These are phyloP conservation scores for Mohoua ochrocephala DNA, from an alignment of 2,113 vertebrate genomes.

Conservation along the genomic window DNA sequence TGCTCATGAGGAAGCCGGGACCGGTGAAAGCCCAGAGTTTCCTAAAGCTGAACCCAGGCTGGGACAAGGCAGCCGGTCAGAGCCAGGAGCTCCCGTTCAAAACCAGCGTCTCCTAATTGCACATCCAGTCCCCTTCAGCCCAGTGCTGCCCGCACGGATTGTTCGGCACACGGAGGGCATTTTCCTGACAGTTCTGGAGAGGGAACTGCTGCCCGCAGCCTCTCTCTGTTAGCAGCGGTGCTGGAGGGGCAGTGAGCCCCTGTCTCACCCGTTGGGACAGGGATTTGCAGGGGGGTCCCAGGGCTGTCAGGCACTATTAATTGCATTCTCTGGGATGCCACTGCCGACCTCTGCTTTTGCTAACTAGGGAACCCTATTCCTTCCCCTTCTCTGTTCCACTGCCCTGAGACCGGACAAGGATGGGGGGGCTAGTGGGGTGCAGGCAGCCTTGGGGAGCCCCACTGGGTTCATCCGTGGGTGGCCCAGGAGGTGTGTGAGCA, in stretches of 20 bases:
- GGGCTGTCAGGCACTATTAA: not conserved
- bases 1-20: conserved; percentile 81
- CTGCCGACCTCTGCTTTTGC: not conserved
- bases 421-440: not conserved
- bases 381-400: not conserved
- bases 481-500: not conserved
- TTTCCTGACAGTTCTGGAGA: not conserved
- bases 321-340: not conserved
- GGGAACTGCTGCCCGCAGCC: not conserved
- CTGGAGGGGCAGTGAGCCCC: not conserved
- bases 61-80: not conserved
- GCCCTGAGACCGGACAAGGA: rapidly evolving
- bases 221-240: not conserved
- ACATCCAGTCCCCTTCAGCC: too few species aligned
- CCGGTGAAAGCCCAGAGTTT: conserved; percentile 81
- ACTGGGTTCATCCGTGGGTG: not conserved
- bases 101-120: not conserved
- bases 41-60: conserved; percentile 75
- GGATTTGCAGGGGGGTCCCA: rapidly evolving
- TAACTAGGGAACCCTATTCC: not conserved
- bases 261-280: too few species aligned
- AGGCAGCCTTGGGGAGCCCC: not conserved
- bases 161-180: rapidly evolving
- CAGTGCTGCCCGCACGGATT: rapidly evolving
- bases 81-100: not conserved